Evolutionary conservation across 1,140 invertebrate species (phyloP).

Genomic region (Diabrotica virgifera): DNA sequence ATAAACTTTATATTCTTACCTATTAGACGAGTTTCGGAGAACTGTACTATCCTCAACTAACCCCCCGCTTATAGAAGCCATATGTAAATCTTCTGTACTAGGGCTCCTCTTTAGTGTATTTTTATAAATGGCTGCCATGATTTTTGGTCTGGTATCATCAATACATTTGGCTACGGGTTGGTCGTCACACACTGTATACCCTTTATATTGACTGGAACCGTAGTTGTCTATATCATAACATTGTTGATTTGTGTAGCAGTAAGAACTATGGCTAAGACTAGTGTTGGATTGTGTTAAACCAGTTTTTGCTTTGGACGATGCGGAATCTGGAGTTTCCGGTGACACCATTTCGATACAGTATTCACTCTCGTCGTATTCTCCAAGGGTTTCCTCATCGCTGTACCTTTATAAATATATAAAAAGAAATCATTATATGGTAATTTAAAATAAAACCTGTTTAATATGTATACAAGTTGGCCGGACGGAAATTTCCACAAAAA

Average conservation of each 20-base stretch:
- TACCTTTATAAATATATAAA: conserved; percentile 34
- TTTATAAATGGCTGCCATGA: conserved; percentile 64
- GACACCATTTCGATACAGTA: conserved; percentile 44
- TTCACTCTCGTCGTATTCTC: conserved; percentile 50
- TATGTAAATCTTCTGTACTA: conserved; percentile 15
- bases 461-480: too few species aligned
- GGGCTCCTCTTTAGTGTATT: conserved; percentile 40
- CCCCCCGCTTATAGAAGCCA: conserved; percentile 18
- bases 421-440: too few species aligned
- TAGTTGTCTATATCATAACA: conserved; percentile 71
- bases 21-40: too few species aligned
- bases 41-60: neutral
- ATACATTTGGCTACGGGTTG: conserved; percentile 49
- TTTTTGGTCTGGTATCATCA: conserved; percentile 60
- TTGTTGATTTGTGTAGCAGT: conserved; percentile 72
- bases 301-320: conserved; percentile 51
- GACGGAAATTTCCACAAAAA: too few species aligned
- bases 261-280: conserved; percentile 69
- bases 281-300: conserved; percentile 74
- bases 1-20: too few species aligned
- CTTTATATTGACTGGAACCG: conserved; percentile 56
- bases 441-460: too few species aligned
- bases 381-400: conserved; percentile 43
- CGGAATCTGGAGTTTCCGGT: conserved; percentile 33
- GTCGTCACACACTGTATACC: conserved; percentile 56